phyloP scores from a whole-genome alignment of 37 sponge, comb jelly and placozoan species.

The Ianthella basta region DNA sequence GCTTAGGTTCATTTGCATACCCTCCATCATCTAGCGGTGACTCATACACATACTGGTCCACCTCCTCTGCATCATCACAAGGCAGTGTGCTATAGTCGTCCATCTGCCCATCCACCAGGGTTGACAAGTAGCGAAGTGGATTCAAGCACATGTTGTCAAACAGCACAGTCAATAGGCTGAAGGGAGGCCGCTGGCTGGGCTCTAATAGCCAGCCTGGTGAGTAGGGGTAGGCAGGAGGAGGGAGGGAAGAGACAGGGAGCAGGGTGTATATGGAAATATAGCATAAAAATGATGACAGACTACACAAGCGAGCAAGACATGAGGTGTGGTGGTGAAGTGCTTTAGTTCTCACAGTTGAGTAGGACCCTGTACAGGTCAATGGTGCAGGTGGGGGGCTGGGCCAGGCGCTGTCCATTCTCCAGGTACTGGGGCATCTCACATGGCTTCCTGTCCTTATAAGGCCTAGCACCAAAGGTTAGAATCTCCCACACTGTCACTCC shows the following conservation, averaged over 20 bases:
- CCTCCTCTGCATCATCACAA: background rate
- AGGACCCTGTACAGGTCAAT: conserved; percentile 69
- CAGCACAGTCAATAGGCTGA: conserved; percentile 34
- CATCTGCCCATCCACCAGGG: background rate
- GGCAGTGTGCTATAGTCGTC: conserved; percentile 22
- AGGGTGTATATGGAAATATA: conserved; percentile 17
- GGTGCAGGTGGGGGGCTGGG: conserved; percentile 69
- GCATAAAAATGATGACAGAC: no score
- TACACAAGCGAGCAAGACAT: no score
- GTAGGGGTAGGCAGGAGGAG: no score
- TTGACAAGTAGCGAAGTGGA: conserved; percentile 58
- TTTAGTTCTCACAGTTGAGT: conserved; percentile 64
- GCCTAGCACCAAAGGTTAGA: conserved; percentile 78
- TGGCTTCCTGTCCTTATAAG: conserved; percentile 53
- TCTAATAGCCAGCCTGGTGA: conserved; percentile 74
- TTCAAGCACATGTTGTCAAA: conserved; percentile 52
- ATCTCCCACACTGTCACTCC: conserved; percentile 94
- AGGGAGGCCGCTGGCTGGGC: conserved; percentile 69
- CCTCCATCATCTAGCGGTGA: background rate
- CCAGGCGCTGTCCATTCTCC: conserved; percentile 62
- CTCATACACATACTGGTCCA: conserved; percentile 13
- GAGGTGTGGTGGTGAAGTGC: no score
- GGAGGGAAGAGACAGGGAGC: background rate
- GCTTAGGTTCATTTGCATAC: no score
- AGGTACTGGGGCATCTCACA: conserved; percentile 54